Base-by-base conservation (phyloP, 2,797 vertebrate genomes). In the Leptoclinus maculatus region DNA sequence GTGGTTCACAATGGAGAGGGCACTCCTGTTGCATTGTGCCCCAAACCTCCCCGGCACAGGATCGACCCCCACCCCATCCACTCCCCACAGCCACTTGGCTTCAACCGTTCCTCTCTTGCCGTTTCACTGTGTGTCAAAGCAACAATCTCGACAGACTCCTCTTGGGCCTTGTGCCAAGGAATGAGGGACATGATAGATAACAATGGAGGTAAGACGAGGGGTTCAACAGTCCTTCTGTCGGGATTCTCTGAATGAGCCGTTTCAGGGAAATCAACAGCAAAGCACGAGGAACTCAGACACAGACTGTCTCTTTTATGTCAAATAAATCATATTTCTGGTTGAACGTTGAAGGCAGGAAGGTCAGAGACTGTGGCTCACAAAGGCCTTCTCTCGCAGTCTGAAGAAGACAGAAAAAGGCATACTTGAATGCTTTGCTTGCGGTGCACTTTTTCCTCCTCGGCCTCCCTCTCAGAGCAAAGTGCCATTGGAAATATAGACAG, bases 401-500 rank as follows among this genome's bases (percentile, higher is more conserved):
- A 84, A 78, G 81, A 45, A 83, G 88, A 84, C 74, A 82, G 79
- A 88, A 81, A 87, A 86, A 76, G 80, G 84, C 83, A 74, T 85
- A 90, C 89, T 92, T 90, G 82, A 92, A 91, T 81, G 80, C 83
- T 91, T 84, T 85, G 90, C 92, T 93, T 90, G 88, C 83, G 36
- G 62, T 80, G 86, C 87, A 87, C 76, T 91, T 92, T 90, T 85
- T 79, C 56, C 67, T 79, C 77, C 63, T 83, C 76, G 58, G 79
- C 85, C 71, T 86, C 73, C 87, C 84, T 91, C 90, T 90, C 79
- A 79, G 76, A 89, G 80, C 64, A 1, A 96, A 95, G 94, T 92
- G 94, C 93, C 94, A 93, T 92, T 90, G 90, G 92, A 95, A 93
- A 94, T 91, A 91, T 91, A 92, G 95, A 92, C 91, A 87, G 89